Conservation (phyloP, 2,113 vertebrate species). For the Mobula birostris region DNA sequence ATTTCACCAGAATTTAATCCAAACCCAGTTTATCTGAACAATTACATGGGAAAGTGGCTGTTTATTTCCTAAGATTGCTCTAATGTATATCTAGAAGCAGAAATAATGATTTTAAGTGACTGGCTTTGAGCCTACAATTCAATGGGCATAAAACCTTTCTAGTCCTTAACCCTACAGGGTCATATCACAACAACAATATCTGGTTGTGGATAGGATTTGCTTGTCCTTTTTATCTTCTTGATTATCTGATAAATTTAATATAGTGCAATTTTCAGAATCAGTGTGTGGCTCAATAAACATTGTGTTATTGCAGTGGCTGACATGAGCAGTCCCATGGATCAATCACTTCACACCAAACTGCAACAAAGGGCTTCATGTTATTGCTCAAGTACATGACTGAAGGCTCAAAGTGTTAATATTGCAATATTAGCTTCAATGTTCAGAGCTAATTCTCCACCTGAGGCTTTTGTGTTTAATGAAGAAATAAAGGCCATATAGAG, state of each 20-base stretch:
- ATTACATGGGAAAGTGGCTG: background rate
- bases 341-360: background rate
- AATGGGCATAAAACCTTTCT: background rate
- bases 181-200: background rate
- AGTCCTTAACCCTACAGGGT: too few relatives aligned
- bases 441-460: background rate
- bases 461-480: background rate
- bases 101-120: background rate
- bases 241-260: conserved; percentile 23
- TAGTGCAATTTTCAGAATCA: background rate
- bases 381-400: background rate
- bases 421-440: background rate
- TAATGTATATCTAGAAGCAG: background rate
- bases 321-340: background rate
- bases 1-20: background rate
- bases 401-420: background rate
- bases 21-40: background rate
- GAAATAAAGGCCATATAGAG: background rate
- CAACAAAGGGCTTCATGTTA: background rate
- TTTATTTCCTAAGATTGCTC: background rate
- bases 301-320: background rate
- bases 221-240: conserved; percentile 4
- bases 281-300: conserved; percentile 20
- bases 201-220: background rate
- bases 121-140: background rate